Evolutionary conservation across 2,797 vertebrate species (phyloP).

Genomic region (Remorina albescens): DNA sequence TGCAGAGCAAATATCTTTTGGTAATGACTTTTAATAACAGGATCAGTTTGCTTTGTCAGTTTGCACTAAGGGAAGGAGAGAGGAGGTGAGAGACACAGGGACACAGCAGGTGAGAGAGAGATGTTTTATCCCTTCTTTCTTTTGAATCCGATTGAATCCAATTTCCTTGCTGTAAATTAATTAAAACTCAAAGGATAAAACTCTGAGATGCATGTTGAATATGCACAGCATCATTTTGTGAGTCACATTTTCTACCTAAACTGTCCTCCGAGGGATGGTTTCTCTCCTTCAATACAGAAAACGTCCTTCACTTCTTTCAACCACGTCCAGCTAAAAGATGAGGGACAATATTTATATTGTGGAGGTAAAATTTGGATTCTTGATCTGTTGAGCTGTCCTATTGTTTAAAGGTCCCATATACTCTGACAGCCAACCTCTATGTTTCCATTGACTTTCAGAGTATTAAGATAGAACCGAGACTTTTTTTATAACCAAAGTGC

Average conservation of each 20-base stretch:
- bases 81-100: background rate
- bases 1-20: conserved; percentile 39
- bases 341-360: too few species aligned
- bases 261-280: background rate
- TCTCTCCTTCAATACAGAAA: too few species aligned
- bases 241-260: background rate
- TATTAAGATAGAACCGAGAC: too few species aligned
- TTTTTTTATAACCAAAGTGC: too few species aligned
- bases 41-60: conserved; percentile 35
- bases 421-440: too few species aligned
- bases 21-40: conserved; percentile 49
- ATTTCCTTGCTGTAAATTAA: conserved; percentile 56
- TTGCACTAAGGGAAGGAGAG: background rate
- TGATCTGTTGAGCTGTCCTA: too few species aligned
- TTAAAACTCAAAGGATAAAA: conserved; percentile 45
- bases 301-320: too few species aligned
- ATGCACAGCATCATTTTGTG: conserved; percentile 26
- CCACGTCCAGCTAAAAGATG: too few species aligned
- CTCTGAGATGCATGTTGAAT: conserved; percentile 41
- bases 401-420: too few species aligned
- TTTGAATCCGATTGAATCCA: conserved; percentile 52
- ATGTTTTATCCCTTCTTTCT: conserved; percentile 38
- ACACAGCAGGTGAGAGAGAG: conserved; percentile 35
- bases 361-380: too few species aligned
- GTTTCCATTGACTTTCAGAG: too few species aligned